These are phyloP conservation scores for Parnassius mnemosyne DNA, from an alignment of 2,888 invertebrate genomes.

Conservation along the genomic window DNA sequence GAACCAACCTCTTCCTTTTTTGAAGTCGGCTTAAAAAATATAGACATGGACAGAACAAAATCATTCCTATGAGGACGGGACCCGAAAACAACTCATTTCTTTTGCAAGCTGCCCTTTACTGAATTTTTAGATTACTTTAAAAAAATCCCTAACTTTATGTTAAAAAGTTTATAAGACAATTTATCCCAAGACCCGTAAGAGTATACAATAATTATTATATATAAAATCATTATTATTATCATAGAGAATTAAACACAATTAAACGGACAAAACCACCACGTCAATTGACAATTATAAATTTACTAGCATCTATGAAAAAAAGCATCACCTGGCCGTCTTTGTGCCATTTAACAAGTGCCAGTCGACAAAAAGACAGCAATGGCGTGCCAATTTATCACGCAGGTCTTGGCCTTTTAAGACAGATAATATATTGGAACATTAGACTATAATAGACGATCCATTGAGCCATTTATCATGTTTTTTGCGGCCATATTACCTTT, in stretches of 20 bases:
- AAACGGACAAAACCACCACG: slow-evolving; percentile 38
- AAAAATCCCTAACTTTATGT: too few species aligned
- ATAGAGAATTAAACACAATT: slow-evolving; percentile 39
- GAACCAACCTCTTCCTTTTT: too few species aligned
- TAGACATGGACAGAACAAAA: too few species aligned
- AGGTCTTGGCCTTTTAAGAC: slow-evolving; percentile 63
- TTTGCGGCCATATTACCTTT: slow-evolving; percentile 37
- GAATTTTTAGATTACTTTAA: too few species aligned
- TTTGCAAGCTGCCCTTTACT: too few species aligned
- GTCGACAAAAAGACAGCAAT: slow-evolving; percentile 51
- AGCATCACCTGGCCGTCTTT: slow-evolving; percentile 58
- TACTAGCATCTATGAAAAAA: slow-evolving; percentile 39
- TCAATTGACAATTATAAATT: slow-evolving; percentile 44
- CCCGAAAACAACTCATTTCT: too few species aligned
- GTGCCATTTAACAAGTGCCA: slow-evolving; percentile 39
- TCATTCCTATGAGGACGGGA: too few species aligned
- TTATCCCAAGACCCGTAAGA: too few species aligned
- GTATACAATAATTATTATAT: too few species aligned
- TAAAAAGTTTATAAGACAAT: too few species aligned
- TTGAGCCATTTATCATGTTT: slow-evolving; percentile 69
- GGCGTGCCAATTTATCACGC: slow-evolving; percentile 62
- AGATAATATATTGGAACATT: slow-evolving; percentile 75
- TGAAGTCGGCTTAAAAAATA: too few species aligned
- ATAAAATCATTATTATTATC: slow-evolving; percentile 35
- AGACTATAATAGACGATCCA: slow-evolving; percentile 72